Evolutionary conservation across 2,888 invertebrate genomes (phyloP), one percentile per base, ranked within the genome.

Genomic region (Oscheius sp.): DNA sequence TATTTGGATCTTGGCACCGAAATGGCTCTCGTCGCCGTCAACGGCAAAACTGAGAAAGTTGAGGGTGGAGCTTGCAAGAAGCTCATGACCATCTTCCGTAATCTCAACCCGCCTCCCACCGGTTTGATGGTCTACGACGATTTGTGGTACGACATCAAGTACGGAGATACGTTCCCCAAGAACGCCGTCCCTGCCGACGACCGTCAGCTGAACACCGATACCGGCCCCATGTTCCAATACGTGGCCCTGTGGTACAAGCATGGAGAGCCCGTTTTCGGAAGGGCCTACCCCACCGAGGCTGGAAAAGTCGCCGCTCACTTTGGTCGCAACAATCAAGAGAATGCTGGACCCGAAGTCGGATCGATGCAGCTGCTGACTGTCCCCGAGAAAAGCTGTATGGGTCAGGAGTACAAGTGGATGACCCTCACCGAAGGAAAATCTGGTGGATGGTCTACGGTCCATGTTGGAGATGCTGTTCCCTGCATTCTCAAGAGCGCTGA

Each of bases 171-270:
- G 2, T 79, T 84, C 75, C 84, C 84, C 35, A 59, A 74, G 56
- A 71, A 74, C 35, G 80, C 78, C 7, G 75, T 81, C 46, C 80
- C 77, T 46, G 81, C 79, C 25, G 80, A 79, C 72, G 77, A 76
- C 35, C 79, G 81, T 56, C 72, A 75, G 21, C 76, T 83, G 35
- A 76, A 61, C 29, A 76, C 77, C 1, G 77, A 77, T 23, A 74
- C 74, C 7, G 78, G 81, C 25, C 77, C 77, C 43, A 80, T 79
- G 61, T 75, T 76, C 74, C 79, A 81, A 18, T 82, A 80, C 75
- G 81, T 84, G 49, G 84, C 82, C 5, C 78, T 84, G 21, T 84
- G 84, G 84, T 84, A 84, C 76, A 82, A 82, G 61, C 84, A 84
- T 74, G 84, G 84, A 52, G 77, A 84, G 21, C 84, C 84, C 16